Base-by-base conservation (phyloP, 2,888 invertebrate genomes). In the Brachynemurus nebulosus region DNA sequence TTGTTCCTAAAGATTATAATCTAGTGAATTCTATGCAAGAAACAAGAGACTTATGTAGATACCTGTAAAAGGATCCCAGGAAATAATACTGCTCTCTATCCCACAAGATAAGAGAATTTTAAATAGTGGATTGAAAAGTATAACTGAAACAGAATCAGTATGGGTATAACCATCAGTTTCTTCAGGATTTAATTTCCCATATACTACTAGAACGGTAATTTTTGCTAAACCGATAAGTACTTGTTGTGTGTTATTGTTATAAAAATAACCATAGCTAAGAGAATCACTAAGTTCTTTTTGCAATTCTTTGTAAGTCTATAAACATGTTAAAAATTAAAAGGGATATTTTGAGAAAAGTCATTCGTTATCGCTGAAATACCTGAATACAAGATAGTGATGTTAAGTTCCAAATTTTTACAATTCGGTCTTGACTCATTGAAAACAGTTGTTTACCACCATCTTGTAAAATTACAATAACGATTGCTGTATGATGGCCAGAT, bases 361-460 rank as follows among this genome's bases (percentile, higher is more conserved):
- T n/a, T n/a, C n/a, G n/a, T n/a, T n/a, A n/a, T n/a, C n/a, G n/a
- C n/a, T n/a, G n/a, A n/a, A n/a, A n/a, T 27, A 76, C 76, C 67
- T 84, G 83, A 18, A 85, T 55, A 55, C 84, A 77, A 0, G 59
- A 59, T 55, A 82, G 80, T 16, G 72, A 69, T 36, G 71, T 65
- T 18, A 83, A 68, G 55, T 85, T 80, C 83, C 86, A 89, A 6
- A 88, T 78, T 58, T 83, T 82, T 50, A 90, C 74, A 51, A 67
- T 69, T 55, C 78, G 78, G 55, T 82, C 80, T 46, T 80, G 74
- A 27, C 81, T 74, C 6, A 88, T 64, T 45, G 85, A 82, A 59
- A 83, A 82, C 23, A 85, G 65, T 35, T 74, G 72, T 50, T 75
- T 72, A 4, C 76, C 80, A 12, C 61, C 59, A 48, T 77, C 70